phyloP scores from a whole-genome alignment of 2,113 vertebrate genomes.

The Amblyopsis rosae region DNA sequence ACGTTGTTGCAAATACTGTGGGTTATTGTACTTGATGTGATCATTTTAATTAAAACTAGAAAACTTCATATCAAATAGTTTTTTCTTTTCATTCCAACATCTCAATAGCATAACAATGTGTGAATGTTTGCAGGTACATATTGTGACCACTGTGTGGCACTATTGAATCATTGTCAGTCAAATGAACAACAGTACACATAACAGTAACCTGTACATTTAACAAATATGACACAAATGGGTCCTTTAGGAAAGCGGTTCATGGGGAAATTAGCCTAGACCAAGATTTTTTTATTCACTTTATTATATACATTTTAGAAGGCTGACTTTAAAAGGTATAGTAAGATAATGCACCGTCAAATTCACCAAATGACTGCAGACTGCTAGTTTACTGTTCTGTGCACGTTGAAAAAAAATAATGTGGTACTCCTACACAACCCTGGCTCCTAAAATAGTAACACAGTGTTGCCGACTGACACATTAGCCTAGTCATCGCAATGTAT shows the following conservation, averaged over 20 bases:
- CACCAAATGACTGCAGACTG: no score
- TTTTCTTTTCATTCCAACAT: not conserved
- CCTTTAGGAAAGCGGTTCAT: not conserved
- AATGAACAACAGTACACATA: not conserved
- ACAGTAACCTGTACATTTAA: not conserved
- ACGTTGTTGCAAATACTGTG: conserved; percentile 16
- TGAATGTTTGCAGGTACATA: not conserved
- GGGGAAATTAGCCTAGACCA: no score
- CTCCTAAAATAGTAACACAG: no score
- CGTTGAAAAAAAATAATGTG: no score
- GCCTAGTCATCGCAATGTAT: no score
- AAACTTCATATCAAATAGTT: conserved; percentile 20
- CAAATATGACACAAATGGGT: not conserved
- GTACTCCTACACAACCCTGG: no score
- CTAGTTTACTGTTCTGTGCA: no score
- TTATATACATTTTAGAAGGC: no score
- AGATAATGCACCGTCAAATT: no score
- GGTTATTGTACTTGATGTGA: conserved; percentile 13
- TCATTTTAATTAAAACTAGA: conserved; percentile 12
- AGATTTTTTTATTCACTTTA: no score
- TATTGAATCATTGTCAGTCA: not conserved
- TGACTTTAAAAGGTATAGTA: no score
- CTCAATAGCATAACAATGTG: not conserved
- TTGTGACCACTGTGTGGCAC: not conserved
- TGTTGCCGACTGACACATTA: no score